Evolutionary conservation across 2,888 invertebrate species (phyloP).

Genomic region (Nephrotoma guestfalica): DNA sequence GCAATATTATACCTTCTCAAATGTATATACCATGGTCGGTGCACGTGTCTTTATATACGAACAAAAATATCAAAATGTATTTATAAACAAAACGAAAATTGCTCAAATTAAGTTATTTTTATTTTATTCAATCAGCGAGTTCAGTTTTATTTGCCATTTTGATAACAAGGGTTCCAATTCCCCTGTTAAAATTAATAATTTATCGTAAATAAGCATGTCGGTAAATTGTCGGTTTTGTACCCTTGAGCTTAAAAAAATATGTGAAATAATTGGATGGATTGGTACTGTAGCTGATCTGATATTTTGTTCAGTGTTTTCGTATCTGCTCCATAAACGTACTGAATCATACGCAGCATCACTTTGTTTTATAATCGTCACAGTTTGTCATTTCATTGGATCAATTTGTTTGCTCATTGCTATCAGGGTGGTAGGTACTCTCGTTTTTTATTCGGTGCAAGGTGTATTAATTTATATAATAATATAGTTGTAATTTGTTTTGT

Average conservation of each 20-base stretch:
- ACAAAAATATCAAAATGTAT: too few species aligned
- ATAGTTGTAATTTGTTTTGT: neutral
- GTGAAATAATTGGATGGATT: neutral
- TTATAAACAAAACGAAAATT: too few species aligned
- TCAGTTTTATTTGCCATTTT: too few species aligned
- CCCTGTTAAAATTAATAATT: too few species aligned
- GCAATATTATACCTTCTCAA: too few species aligned
- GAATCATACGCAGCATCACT: neutral
- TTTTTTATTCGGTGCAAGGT: neutral
- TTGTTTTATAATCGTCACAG: neutral
- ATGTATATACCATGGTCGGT: too few species aligned
- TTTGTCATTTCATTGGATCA: neutral
- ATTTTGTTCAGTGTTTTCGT: neutral
- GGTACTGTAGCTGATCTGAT: neutral
- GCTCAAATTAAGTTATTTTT: too few species aligned
- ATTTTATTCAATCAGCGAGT: too few species aligned
- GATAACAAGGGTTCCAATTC: too few species aligned
- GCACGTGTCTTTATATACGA: too few species aligned
- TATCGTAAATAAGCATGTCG: neutral
- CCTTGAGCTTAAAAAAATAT: neutral
- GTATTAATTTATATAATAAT: neutral
- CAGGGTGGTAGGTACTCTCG: neutral
- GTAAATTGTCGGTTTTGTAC: neutral
- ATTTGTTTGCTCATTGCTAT: neutral
- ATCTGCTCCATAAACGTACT: neutral